Evolutionary conservation across 1,140 invertebrate genomes (phyloP), one percentile per base, ranked within the genome.

Genomic region (Formica exsecta): DNA sequence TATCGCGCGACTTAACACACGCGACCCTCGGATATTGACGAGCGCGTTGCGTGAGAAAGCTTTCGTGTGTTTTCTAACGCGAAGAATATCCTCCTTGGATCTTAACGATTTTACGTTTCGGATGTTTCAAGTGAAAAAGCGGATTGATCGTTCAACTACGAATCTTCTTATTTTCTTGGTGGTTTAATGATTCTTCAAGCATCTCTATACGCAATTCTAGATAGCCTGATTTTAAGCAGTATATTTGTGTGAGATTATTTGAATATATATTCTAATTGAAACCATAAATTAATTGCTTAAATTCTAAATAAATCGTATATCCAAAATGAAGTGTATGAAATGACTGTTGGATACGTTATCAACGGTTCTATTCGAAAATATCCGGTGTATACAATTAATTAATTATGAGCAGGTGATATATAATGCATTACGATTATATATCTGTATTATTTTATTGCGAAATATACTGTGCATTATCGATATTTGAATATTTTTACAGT

Each of bases 1-100:
- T 81, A 81, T 73, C 66, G 79, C 36, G 48, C 48, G 77, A 80
- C 64, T 70, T 70, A 68, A 80, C 48, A 62, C 61, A 44, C 76
- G 48, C 64, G 22, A 57, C 32, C 36, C 64, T 54, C 65, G 48
- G 59, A 81, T 59, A 81, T 81, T 36, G 66, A 73, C 79, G 25
- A 73, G 44, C 44, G 66, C 11, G 11, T 36, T 32, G 32, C 3
- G 32, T 8, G 62, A 16, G 32, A n/a, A 57, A 81, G 32, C 51
- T 41, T 22, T 22, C 13, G 48, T 41, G 22, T 6, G 48, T 3
- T 5, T 25, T 32, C 11, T 22, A 19, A 59, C 22, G 6, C 16
- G 48, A 57, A 57, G 8, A n/a, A 44, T 44, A 41, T 70, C 22
- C 29, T 81, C 22, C 29, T 81, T 9, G 22, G 0, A 59, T 57